Conservation (phyloP, 2,113 vertebrate genomes). For the Ceuthmochares aereus region DNA sequence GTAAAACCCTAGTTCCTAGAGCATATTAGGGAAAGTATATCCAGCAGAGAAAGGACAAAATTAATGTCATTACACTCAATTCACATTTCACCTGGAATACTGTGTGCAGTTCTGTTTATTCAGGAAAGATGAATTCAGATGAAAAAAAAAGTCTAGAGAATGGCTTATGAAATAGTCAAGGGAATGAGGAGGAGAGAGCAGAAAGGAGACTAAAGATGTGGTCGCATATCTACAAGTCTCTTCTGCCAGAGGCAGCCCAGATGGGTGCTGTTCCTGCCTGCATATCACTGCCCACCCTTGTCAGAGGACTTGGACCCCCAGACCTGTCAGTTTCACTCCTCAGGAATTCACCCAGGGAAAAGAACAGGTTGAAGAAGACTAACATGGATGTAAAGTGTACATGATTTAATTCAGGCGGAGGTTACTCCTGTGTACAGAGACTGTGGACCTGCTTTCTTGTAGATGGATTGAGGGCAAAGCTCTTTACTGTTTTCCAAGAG, state of each 20-base stretch:
- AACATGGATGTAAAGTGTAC: not conserved
- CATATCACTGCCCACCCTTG: not conserved
- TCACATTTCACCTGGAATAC: not conserved
- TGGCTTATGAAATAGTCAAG: not conserved
- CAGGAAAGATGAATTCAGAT: not conserved
- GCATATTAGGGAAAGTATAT: not conserved
- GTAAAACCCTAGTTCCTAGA: not conserved
- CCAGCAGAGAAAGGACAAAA: not conserved
- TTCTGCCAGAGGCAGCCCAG: not conserved
- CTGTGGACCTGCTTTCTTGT: not conserved
- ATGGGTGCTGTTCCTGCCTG: rapidly evolving
- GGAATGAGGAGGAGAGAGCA: not conserved
- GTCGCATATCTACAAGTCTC: rapidly evolving
- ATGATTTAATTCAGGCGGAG: not conserved
- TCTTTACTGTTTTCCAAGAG: not conserved
- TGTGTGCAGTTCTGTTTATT: not conserved
- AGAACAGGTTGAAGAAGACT: not conserved
- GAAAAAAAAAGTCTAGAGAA: not conserved
- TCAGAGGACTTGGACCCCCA: not conserved
- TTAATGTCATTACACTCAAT: not conserved
- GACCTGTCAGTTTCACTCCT: not conserved
- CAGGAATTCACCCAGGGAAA: not conserved
- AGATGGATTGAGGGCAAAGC: not conserved
- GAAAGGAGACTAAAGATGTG: not conserved
- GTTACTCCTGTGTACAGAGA: not conserved